These are phyloP conservation scores for Maniola jurtina DNA, from an alignment of 1,140 invertebrate genomes.

Conservation along the genomic window DNA sequence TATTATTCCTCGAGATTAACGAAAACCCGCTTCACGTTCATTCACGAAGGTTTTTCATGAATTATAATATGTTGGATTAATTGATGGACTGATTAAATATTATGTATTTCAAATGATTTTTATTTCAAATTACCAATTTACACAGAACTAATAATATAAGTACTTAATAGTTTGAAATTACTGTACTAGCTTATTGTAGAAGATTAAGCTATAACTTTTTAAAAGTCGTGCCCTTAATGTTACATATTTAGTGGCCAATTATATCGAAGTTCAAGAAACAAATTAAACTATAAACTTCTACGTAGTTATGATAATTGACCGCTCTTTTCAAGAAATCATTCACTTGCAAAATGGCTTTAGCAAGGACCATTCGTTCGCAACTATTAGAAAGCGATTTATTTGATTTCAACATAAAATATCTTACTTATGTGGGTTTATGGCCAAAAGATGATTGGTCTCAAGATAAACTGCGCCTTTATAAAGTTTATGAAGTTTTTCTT, in stretches of 20 bases:
- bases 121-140: background rate
- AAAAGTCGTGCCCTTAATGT: background rate
- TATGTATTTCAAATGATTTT: constrained; percentile 1
- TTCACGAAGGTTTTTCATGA: constrained; percentile 67
- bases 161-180: no score
- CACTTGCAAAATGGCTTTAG: constrained; percentile 40
- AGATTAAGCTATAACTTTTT: no score
- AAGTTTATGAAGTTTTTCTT: constrained; percentile 44
- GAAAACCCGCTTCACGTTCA: constrained; percentile 62
- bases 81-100: constrained; percentile 39
- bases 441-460: constrained; percentile 41
- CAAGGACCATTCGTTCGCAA: constrained; percentile 24
- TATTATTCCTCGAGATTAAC: constrained; percentile 46
- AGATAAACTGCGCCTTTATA: constrained; percentile 39
- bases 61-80: constrained; percentile 16
- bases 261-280: constrained; percentile 13
- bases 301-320: constrained; percentile 3
- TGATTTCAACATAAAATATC: constrained; percentile 59
- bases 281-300: constrained; percentile 15
- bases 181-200: no score
- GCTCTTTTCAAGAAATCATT: background rate
- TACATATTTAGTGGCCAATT: background rate
- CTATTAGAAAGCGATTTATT: constrained; percentile 44
- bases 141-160: no score
- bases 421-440: constrained; percentile 61